Conservation (phyloP, 2,113 vertebrate genomes). For the Forbesichthys agassizii region DNA sequence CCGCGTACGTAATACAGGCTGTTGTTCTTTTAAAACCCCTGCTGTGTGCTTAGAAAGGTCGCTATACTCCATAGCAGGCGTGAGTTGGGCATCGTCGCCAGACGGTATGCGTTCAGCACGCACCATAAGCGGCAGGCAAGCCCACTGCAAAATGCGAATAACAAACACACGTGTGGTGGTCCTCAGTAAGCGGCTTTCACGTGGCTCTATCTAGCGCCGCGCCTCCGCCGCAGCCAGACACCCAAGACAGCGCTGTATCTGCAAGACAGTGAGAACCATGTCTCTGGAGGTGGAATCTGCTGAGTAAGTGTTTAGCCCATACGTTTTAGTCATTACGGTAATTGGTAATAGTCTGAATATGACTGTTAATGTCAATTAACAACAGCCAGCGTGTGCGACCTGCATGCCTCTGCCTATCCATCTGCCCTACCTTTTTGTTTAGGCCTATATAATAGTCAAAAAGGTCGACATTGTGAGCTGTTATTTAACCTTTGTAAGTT, state of each 20-base stretch:
- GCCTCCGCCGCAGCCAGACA: slow-evolving; percentile 29
- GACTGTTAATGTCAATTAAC: neutral
- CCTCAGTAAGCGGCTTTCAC: slow-evolving; percentile 59
- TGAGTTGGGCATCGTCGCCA: neutral
- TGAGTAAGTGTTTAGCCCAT: slow-evolving; percentile 69
- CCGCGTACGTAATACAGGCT: too few species aligned
- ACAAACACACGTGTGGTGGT: slow-evolving; percentile 75
- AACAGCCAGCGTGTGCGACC: too few species aligned
- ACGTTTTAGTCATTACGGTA: neutral
- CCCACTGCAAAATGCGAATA: slow-evolving; percentile 23
- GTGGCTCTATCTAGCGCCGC: slow-evolving; percentile 64
- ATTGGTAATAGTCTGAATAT: neutral
- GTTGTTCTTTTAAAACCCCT: neutral
- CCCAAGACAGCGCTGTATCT: slow-evolving; percentile 17
- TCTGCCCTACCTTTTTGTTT: too few species aligned
- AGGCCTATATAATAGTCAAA: too few species aligned
- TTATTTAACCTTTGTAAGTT: too few species aligned
- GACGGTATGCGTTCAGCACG: slow-evolving; percentile 1
- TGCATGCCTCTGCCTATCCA: too few species aligned
- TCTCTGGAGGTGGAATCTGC: slow-evolving; percentile 77
- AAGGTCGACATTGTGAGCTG: too few species aligned
- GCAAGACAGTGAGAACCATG: slow-evolving; percentile 61
- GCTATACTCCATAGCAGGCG: slow-evolving; percentile 27
- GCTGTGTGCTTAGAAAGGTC: slow-evolving; percentile 10
- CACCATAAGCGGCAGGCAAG: neutral